Base-by-base conservation (phyloP, 2,797 vertebrate genomes). In the Pteropus rufus region DNA sequence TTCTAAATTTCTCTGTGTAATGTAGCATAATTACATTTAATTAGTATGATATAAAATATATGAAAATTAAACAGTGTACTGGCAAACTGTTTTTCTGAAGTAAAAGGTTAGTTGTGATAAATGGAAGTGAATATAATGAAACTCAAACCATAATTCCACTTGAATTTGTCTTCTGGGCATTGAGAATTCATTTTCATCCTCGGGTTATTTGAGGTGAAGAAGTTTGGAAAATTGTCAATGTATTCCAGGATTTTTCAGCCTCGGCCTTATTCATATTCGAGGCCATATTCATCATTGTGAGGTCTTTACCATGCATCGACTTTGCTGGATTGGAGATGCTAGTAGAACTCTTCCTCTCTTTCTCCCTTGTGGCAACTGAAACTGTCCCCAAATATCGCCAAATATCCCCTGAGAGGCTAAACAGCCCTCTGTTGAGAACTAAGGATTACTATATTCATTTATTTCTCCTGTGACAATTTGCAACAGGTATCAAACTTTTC, bases 281-380 rank as follows among this genome's bases (percentile, higher is more conserved):
- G 52, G 8, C 39, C 2, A 23, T 34, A 79, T 10, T 87, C 41
- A 56, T 31, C 19, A 1, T n/a, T 60, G 5, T 18, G 3, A 14
- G 34, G 34, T 49, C n/a, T n/a, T 3, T 7, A 15, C 5, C 54
- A 12, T 39, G 36, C 11, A 5, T 29, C 31, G 10, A 7, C 3
- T 24, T 65, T 34, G 44, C 15, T 64, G n/a, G 14, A 62, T 18
- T 15, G 12, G 14, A 10, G 41, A 72, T 52, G 18, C 5, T 2
- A 46, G 0, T 1, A 9, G 23, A 23, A 29, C 4, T 18, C 9
- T 60, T 29, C 0, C 9, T 34, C 9, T 2, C 15, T 2, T 41
- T 31, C 19, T 4, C 41, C 3, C 0, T 14, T 41, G 36, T 18
- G 69, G 49, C 29, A 16, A 10, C 44, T 41, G n/a, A 31, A 58